phyloP scores from a whole-genome alignment of 2,113 vertebrate genomes.

The Felis chaus region DNA sequence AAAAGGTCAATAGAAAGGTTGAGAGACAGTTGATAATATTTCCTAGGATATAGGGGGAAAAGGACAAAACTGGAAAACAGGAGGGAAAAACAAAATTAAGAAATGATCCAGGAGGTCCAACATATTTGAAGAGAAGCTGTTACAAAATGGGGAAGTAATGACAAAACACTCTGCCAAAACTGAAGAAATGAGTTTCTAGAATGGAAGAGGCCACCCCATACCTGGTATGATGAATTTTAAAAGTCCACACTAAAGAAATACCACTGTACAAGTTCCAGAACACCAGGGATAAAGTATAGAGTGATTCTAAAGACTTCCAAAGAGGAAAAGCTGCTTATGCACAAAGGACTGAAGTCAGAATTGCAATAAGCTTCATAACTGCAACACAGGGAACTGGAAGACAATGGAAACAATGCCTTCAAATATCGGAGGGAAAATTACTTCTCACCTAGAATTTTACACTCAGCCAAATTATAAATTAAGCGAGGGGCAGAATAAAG shows the following conservation, averaged over 20 bases:
- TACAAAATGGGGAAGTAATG: conserved; percentile 23
- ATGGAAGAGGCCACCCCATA: neutral
- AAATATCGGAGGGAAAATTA: conserved; percentile 20
- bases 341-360: conserved; percentile 20
- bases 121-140: neutral
- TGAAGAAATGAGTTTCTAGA: conserved; percentile 24
- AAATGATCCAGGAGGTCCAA: neutral
- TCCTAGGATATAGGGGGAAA: neutral
- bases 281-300: neutral
- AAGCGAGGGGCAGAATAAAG: neutral
- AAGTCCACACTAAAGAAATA: neutral
- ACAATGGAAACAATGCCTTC: conserved; percentile 35
- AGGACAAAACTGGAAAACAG: neutral
- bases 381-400: conserved; percentile 30
- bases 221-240: neutral
- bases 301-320: conserved; percentile 20
- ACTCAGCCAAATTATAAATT: conserved; percentile 39
- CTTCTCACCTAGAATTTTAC: conserved; percentile 51
- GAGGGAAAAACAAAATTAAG: neutral
- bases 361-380: conserved; percentile 16
- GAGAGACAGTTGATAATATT: neutral
- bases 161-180: conserved; percentile 20
- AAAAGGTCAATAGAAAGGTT: neutral
- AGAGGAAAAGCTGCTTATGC: conserved; percentile 31
- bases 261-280: conserved; percentile 6